Percentiles rank a stretch among this genome's conserved stretches.
Conservation (phyloP, 2,888 invertebrate species). For the Zhuqinia jingwanae region DNA sequence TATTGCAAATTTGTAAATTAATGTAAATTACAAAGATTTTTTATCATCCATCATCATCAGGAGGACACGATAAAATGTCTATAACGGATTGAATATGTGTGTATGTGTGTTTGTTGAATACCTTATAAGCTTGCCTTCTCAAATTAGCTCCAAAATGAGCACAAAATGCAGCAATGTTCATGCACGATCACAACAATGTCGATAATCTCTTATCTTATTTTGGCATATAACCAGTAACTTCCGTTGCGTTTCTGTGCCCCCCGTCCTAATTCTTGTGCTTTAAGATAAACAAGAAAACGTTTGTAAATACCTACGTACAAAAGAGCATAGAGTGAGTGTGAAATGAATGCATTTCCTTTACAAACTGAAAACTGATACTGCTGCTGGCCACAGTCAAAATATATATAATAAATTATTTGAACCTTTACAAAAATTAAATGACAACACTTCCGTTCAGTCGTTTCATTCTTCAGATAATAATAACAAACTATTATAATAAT, state of each 20-base stretch:
- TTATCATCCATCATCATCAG: no score
- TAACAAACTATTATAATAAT: slow-evolving; percentile 3
- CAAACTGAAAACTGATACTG: not conserved
- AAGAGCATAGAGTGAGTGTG: not conserved
- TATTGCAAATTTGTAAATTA: no score
- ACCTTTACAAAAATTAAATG: slow-evolving; percentile 22
- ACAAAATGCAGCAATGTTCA: not conserved
- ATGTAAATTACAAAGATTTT: no score
- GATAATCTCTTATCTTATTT: slow-evolving; percentile 23
- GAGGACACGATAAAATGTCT: no score
- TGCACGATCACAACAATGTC: not conserved
- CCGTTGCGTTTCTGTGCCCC: slow-evolving; percentile 29
- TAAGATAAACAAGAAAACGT: not conserved
- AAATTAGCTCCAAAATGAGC: not conserved
- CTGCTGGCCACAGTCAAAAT: not conserved
- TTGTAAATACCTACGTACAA: not conserved
- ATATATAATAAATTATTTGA: not conserved
- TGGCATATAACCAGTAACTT: slow-evolving; percentile 42
- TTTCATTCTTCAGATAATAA: slow-evolving; percentile 27
- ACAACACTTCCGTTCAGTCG: slow-evolving; percentile 53
- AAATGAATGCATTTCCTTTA: not conserved
- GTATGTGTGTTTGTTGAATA: no score
- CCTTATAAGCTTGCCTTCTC: no score
- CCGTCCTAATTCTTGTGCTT: slow-evolving; percentile 5
- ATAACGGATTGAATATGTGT: no score